These are phyloP conservation scores for Athalia circularis DNA, from an alignment of 2,888 invertebrate genomes.

Conservation along the genomic window DNA sequence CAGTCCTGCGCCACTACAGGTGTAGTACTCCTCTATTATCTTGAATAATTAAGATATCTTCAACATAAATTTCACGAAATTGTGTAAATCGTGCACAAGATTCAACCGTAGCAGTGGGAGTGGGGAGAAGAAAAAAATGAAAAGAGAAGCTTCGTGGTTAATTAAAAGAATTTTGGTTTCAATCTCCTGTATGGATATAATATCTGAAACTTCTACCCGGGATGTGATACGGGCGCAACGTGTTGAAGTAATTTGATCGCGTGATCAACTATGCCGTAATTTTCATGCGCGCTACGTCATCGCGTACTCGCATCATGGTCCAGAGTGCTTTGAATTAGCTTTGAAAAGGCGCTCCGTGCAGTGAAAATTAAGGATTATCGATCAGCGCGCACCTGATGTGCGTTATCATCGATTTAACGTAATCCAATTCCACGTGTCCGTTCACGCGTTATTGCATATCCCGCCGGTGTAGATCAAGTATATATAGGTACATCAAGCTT, in stretches of 20 bases:
- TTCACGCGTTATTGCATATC: not conserved
- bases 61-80: too few species aligned
- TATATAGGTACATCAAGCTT: not conserved
- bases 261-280: slow-evolving; percentile 21
- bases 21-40: slow-evolving; percentile 21
- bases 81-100: too few species aligned
- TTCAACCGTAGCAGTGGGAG: too few species aligned
- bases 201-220: too few species aligned
- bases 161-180: not conserved
- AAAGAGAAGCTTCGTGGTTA: too few species aligned
- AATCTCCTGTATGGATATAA: not conserved
- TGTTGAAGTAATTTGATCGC: slow-evolving; percentile 1
- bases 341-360: slow-evolving; percentile 9
- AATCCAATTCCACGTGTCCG: not conserved
- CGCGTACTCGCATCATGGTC: slow-evolving; percentile 6
- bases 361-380: slow-evolving; percentile 18
- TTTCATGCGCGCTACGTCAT: not conserved
- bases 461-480: not conserved
- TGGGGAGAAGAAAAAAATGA: too few species aligned
- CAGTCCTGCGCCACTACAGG: slow-evolving; percentile 25
- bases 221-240: slow-evolving; percentile 3
- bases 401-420: not conserved
- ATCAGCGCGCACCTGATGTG: slow-evolving; percentile 1
- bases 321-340: slow-evolving; percentile 26
- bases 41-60: not conserved